Conservation (phyloP, 2,888 invertebrate species). For the Ischnus inquisitorius region DNA sequence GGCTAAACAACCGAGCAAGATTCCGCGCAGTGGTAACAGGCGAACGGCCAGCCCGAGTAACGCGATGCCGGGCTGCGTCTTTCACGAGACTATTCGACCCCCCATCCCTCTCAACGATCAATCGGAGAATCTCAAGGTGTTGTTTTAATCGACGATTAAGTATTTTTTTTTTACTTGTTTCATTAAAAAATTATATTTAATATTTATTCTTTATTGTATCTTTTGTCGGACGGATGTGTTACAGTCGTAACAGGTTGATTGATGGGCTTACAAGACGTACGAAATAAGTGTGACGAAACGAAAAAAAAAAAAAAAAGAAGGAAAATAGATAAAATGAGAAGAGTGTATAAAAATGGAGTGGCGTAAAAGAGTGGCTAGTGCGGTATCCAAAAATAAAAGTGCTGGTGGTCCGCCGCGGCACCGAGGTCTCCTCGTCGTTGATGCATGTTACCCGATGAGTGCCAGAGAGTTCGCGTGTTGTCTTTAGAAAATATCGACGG, state of each 20-base stretch:
- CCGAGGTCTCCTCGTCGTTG: slow-evolving; percentile 53
- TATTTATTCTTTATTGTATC: background rate
- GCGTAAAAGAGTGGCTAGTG: slow-evolving; percentile 48
- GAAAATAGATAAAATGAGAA: slow-evolving; percentile 8
- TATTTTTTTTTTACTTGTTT: slow-evolving; percentile 21
- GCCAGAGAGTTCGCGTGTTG: slow-evolving; percentile 39
- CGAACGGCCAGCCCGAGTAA: slow-evolving; percentile 58
- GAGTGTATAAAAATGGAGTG: slow-evolving; percentile 39
- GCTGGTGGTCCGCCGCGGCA: slow-evolving; percentile 59
- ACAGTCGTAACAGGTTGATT: background rate
- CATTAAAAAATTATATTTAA: background rate
- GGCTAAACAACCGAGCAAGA: slow-evolving; percentile 19
- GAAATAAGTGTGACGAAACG: slow-evolving; percentile 3
- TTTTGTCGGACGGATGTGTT: background rate
- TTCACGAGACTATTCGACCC: slow-evolving; percentile 90
- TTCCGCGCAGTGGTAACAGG: slow-evolving; percentile 41
- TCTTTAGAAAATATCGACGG: slow-evolving; percentile 19
- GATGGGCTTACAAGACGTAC: background rate
- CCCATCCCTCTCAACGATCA: slow-evolving; percentile 92
- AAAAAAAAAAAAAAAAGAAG: slow-evolving; percentile 20
- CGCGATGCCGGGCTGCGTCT: slow-evolving; percentile 87
- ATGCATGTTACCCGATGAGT: slow-evolving; percentile 20
- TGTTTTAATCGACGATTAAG: slow-evolving; percentile 30
- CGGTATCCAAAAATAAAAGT: slow-evolving; percentile 66
- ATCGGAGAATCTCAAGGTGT: slow-evolving; percentile 92